Evolutionary conservation across 2,888 invertebrate genomes (phyloP), one percentile per base, ranked within the genome.

Genomic region (Cataglyphis livida): DNA sequence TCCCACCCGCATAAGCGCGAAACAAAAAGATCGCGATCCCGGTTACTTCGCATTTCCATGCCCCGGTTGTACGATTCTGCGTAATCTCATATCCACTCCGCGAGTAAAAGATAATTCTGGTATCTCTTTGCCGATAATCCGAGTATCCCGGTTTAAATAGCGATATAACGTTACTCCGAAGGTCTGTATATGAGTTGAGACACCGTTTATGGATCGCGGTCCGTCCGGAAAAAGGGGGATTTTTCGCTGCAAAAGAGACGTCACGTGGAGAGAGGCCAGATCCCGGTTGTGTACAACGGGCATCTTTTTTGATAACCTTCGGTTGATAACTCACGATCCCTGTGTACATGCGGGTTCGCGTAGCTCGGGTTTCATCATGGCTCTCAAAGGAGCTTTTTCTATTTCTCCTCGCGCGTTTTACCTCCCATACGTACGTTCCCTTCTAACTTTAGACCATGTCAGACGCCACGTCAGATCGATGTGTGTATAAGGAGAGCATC

Each of bases 361-460:
- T 62, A 64, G 74, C 48, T 68, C 54, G 61, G 28, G 54, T 65
- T 78, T 83, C 83, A 79, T 83, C 83, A 64, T 35, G 48, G 28
- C 64, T 70, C 78, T 83, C 83, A 83, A 83, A 83, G 82, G 71
- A 59, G 59, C 65, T 65, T 79, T 79, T 59, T 21, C 79, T 25
- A 48, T 71, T 57, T 82, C 44, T 32, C 35, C 64, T 25, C 35
- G 32, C 35, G 32, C 51, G n/a, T 51, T 51, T 44, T 38, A 51
- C 12, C 25, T 28, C 28, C 25, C 6, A 21, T 38, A 21, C 32
- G 10, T 32, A 6, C 38, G 51, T 38, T 18, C n/a, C 66, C 76
- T 38, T 48, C 61, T 68, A 64, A 76, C 48, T 76, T 65, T 44
- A 44, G 41, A 48, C 0, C 48, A 51, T 54, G 12, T 51, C n/a